phyloP scores from a whole-genome alignment of 1,140 invertebrate genomes.

The Drosophila watanabei region DNA sequence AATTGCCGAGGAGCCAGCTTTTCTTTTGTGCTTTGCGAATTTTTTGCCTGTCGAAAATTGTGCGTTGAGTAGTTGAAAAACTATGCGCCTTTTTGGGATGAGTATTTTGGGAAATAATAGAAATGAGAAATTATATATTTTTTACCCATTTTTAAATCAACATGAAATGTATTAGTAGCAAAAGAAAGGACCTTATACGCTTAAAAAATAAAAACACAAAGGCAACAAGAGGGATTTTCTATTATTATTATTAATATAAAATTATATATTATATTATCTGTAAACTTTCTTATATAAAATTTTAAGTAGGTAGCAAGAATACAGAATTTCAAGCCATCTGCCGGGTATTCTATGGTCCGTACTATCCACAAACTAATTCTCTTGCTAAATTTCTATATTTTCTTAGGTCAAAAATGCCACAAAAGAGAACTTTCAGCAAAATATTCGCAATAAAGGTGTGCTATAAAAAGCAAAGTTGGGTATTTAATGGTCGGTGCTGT shows the following conservation, averaged over 20 bases:
- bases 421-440: background rate
- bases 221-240: background rate
- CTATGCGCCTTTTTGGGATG: background rate
- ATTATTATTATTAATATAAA: too few species aligned
- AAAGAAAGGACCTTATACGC: background rate
- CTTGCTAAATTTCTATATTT: background rate
- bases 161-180: background rate
- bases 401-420: background rate
- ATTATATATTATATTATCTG: background rate
- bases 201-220: background rate
- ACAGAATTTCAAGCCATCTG: background rate
- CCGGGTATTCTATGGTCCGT: background rate
- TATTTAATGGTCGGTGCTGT: conserved; percentile 8
- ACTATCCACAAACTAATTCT: too few species aligned
- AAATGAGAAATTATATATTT: background rate
- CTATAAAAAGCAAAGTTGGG: background rate
- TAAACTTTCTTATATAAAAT: background rate
- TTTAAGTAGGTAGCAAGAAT: background rate
- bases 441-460: background rate
- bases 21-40: conserved; percentile 38
- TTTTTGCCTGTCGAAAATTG: conserved; percentile 35
- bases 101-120: background rate
- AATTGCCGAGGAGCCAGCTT: conserved; percentile 40
- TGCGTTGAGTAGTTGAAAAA: conserved; percentile 46
- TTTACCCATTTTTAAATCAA: background rate